Evolutionary conservation across 2,888 invertebrate species (phyloP), one percentile per base, ranked within the genome.

Genomic region (Zootermopsis nevadensis): DNA sequence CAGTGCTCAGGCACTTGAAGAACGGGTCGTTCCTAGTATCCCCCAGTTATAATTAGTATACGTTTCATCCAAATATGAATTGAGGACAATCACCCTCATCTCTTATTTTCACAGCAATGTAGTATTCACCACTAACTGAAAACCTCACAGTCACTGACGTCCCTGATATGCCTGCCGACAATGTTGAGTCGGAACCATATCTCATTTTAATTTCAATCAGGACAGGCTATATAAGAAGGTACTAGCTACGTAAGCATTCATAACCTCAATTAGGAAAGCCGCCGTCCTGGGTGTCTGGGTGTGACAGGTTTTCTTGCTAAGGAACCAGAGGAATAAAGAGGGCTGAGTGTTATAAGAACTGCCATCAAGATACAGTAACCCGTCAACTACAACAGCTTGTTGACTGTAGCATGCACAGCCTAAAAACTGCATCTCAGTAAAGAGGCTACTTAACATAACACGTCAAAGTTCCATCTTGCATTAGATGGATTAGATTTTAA

Each of bases 151-250:
- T 60, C n/a, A 60, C n/a, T 60, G 60, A 27, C 27, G n/a, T 27
- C 60, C 7, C 60, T 60, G n/a, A 10, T 27, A 15, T 60, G 1
- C 60, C n/a, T 48, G n/a, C 60, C n/a, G n/a, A 60, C 15, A 60
- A 7, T 27, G 27, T 15, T 60, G n/a, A 27, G n/a, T 15, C n/a
- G 60, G n/a, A 60, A n/a, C 4, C 3, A 8, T 60, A 15, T 8
- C 60, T 60, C 60, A 60, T 60, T 60, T 60, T 60, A 60, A 60
- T 60, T 60, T 60, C 60, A 60, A 60, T 60, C 27, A 60, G 60
- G 22, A 55, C 27, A 60, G 60, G 22, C 15, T 22, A 1, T 60
- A 60, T 60, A 1, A 60, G 60, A 60, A n/a, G n/a, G n/a, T 15
- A 60, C 60, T 27, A 60, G 27, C 4, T 27, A 60, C n/a, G 6